Evolutionary conservation across 2,113 vertebrate genomes (phyloP), one percentile per base, ranked within the genome.

Genomic region (Penelope pileata): DNA sequence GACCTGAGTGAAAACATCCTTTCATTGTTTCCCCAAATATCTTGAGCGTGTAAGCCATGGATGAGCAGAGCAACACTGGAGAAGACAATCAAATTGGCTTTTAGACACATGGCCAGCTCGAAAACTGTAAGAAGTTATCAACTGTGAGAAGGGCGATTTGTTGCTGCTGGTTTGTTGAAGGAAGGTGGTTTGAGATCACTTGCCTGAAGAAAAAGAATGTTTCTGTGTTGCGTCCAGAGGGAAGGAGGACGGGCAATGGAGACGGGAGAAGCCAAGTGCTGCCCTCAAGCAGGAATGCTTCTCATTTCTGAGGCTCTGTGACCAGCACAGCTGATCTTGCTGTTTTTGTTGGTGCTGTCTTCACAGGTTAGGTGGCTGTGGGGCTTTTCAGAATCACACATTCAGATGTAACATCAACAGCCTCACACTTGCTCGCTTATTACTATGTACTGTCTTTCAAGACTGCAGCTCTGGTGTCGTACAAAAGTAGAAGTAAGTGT

Each of bases 391-490:
- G 45, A 13, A 29, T 83, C 19, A 29, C 11, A 14, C 23, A 54
- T 74, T 70, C 38, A 70, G 68, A 47, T 78, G 81, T 66, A 69
- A n/a, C 19, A 45, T 83, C 34, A 59, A 62, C 63, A 81, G 38
- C 32, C 10, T 54, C 38, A 16, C 43, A 7, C 12, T 90, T 67
- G 15, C 42, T 86, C 67, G 17, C 50, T 73, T 62, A 53, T 1
- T 90, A 12, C 78, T 40, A 4, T 26, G 29, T 74, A 4, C 40
- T 23, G 7, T 60, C 36, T 76, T 86, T 72, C 32, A 64, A 70
- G 60, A 42, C 38, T 0, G 1, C 47, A 56, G 7, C 48, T 81
- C 48, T 63, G 29, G 17, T 2, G 0, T 54, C 0, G 0, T 15
- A 53, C n/a, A 45, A 45, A 73, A 74, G 16, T 51, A n/a, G n/a